Evolutionary conservation across 2,888 invertebrate species (phyloP).

Genomic region (Oxystoma pomonae): DNA sequence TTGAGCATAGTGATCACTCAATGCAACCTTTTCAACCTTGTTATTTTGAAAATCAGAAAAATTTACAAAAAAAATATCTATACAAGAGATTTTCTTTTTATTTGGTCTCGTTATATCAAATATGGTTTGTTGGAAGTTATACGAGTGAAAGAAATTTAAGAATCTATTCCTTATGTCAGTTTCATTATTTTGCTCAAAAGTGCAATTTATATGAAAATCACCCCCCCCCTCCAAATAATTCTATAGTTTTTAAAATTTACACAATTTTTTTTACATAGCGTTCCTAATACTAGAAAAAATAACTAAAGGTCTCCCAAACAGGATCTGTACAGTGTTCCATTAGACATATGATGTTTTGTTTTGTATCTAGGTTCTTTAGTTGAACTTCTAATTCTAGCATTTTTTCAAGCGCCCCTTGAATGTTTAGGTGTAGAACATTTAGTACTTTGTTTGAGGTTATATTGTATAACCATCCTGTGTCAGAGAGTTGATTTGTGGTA

Average conservation of each 20-base stretch:
- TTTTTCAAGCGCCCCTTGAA: background rate
- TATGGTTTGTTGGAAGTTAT: background rate
- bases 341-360: background rate
- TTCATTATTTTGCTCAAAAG: background rate
- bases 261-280: too few species aligned
- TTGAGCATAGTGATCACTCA: background rate
- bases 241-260: background rate
- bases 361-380: background rate
- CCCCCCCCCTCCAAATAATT: background rate
- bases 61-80: background rate
- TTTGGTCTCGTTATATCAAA: background rate
- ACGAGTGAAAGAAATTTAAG: background rate
- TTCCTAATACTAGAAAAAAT: too few species aligned
- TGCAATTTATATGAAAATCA: background rate
- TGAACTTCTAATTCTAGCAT: background rate
- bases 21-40: background rate
- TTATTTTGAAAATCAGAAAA: background rate
- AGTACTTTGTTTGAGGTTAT: background rate
- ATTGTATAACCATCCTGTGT: background rate
- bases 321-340: background rate
- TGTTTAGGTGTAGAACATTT: background rate
- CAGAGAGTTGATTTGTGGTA: background rate
- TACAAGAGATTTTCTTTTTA: background rate
- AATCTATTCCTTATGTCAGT: background rate
- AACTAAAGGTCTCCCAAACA: background rate